phyloP scores from a whole-genome alignment of 1,140 invertebrate species.

The Reticulitermes speratus region DNA sequence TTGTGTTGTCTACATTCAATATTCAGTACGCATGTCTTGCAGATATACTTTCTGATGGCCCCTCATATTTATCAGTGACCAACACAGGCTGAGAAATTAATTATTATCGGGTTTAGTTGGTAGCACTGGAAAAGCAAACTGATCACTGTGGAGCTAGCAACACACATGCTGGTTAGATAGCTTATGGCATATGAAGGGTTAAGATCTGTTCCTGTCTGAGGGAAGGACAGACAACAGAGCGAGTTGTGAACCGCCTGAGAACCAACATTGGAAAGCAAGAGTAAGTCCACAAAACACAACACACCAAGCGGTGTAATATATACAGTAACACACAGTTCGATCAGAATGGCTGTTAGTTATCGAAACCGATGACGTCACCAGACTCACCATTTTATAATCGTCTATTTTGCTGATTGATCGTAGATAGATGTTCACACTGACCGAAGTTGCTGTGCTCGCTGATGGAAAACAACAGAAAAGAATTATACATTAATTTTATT shows the following conservation, averaged over 20 bases:
- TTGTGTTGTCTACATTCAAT: no score
- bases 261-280: conserved; percentile 13
- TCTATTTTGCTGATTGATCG: conserved; percentile 98
- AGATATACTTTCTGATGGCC: no score
- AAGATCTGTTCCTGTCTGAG: no score
- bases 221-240: background rate
- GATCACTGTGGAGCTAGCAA: no score
- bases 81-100: no score
- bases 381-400: conserved; percentile 98
- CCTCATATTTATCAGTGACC: no score
- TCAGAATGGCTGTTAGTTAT: conserved; percentile 41
- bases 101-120: no score
- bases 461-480: conserved; percentile 42
- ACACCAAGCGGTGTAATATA: conserved; percentile 38
- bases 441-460: conserved; percentile 72
- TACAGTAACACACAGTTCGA: conserved; percentile 37
- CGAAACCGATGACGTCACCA: conserved; percentile 44
- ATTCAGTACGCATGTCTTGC: no score
- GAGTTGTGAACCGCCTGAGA: background rate
- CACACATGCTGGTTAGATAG: no score
- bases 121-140: no score
- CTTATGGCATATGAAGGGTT: no score
- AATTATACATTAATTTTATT: background rate
- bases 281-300: conserved; percentile 6
- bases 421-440: conserved; percentile 89